Conservation (phyloP, 2,113 vertebrate species). For the Muscicapa adusta region DNA sequence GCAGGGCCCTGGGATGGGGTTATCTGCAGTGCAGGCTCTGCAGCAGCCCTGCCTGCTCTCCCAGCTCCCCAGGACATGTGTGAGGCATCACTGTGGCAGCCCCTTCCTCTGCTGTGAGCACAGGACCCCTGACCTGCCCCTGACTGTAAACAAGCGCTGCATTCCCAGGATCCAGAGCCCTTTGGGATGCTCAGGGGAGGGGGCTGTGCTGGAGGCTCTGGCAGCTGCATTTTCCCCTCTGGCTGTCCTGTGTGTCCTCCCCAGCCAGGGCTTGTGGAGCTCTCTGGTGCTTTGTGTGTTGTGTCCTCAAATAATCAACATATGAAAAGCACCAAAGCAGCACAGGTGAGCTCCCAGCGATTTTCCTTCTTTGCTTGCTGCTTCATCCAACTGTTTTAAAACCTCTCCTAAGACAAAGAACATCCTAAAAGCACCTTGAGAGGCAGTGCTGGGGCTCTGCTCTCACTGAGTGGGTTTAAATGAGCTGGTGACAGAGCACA, state of each 20-base stretch:
- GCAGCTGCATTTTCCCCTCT: not conserved
- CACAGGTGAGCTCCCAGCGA: not conserved
- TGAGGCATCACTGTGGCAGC: not conserved
- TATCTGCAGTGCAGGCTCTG: not conserved
- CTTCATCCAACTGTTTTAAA: not conserved
- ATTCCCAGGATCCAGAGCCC: not conserved
- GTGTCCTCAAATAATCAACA: not conserved
- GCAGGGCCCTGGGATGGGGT: fast-evolving
- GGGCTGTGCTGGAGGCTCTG: not conserved
- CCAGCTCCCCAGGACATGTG: not conserved
- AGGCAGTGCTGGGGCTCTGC: not conserved
- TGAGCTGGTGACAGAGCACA: not conserved
- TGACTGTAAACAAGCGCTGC: not conserved
- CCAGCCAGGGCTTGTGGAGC: not conserved
- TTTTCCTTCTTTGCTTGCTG: not conserved
- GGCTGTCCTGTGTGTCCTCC: not conserved
- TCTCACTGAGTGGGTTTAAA: not conserved
- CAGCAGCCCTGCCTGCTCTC: fast-evolving
- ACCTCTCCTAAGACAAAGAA: not conserved
- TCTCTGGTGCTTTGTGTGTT: not conserved
- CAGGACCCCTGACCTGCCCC: not conserved
- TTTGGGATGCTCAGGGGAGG: not conserved
- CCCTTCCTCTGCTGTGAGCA: not conserved
- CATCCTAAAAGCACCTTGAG: not conserved
- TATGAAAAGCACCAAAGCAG: not conserved